Evolutionary conservation across 2,113 vertebrate genomes (phyloP).

Genomic region (Trochalopteron elliotii): DNA sequence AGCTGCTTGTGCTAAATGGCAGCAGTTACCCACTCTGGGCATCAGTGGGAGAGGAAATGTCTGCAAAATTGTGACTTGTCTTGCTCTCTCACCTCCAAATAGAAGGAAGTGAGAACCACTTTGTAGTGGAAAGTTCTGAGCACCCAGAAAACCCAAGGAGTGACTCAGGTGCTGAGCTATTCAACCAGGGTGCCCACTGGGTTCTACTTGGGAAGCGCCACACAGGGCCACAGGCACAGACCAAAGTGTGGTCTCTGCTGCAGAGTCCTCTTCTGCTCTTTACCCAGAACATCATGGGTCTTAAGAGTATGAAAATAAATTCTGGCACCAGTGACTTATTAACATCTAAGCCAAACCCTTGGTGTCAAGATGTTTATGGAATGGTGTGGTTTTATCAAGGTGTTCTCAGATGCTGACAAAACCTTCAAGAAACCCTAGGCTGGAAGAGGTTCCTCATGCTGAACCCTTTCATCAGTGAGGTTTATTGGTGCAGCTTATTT

Average conservation of each 20-base stretch:
- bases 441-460: neutral
- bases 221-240: neutral
- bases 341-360: neutral
- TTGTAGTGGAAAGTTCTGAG: neutral
- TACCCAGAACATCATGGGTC: fast-evolving
- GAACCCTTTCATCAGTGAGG: neutral
- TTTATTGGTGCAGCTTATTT: neutral
- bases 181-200: fast-evolving
- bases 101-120: neutral
- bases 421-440: neutral
- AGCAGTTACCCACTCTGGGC: neutral
- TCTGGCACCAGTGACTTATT: neutral
- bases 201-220: neutral
- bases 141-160: neutral
- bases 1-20: neutral
- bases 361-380: neutral
- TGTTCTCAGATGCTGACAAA: neutral
- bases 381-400: neutral
- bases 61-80: neutral
- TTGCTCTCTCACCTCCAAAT: neutral
- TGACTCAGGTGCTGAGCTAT: neutral
- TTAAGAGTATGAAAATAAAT: neutral
- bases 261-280: neutral
- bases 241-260: neutral
- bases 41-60: neutral